Conservation (phyloP, 2,113 vertebrate species). For the Hippoglossus stenolepis region DNA sequence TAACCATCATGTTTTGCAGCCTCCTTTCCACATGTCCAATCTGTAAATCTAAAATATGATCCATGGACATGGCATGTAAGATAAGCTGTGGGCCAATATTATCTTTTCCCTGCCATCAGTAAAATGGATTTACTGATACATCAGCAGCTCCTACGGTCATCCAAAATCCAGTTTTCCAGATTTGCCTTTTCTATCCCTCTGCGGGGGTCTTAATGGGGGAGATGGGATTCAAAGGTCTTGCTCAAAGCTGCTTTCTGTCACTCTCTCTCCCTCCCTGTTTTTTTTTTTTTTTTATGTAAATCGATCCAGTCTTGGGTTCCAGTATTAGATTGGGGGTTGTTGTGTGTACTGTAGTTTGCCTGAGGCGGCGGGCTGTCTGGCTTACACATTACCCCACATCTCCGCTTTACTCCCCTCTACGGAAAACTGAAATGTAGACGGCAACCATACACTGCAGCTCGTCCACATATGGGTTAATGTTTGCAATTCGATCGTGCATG, state of each 20-base stretch:
- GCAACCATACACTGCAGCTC: constrained; percentile 33
- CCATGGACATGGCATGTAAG: constrained; percentile 49
- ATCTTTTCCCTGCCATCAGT: constrained; percentile 66
- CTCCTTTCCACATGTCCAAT: constrained; percentile 54
- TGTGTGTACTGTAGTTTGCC: constrained; percentile 62
- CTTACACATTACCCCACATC: constrained; percentile 76
- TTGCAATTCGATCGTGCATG: constrained; percentile 54
- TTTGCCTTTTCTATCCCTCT: constrained; percentile 53
- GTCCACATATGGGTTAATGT: constrained; percentile 70
- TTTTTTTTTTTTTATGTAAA: constrained; percentile 65
- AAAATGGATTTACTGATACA: constrained; percentile 72
- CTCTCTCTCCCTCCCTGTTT: constrained; percentile 14
- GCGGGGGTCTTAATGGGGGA: constrained; percentile 56
- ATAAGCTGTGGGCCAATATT: constrained; percentile 67
- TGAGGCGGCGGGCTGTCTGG: constrained; percentile 80
- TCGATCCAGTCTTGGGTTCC: constrained; percentile 73
- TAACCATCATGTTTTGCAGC: constrained; percentile 53
- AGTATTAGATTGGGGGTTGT: constrained; percentile 72
- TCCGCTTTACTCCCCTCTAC: constrained; percentile 35
- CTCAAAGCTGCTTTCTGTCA: constrained; percentile 64
- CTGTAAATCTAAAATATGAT: constrained; percentile 57
- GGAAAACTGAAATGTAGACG: constrained; percentile 59
- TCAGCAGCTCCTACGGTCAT: constrained; percentile 54
- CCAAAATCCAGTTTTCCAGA: constrained; percentile 69
- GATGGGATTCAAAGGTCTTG: constrained; percentile 64